Evolutionary conservation across 2,113 vertebrate species (phyloP), one percentile per base, ranked within the genome.

Genomic region (Bucco capensis): DNA sequence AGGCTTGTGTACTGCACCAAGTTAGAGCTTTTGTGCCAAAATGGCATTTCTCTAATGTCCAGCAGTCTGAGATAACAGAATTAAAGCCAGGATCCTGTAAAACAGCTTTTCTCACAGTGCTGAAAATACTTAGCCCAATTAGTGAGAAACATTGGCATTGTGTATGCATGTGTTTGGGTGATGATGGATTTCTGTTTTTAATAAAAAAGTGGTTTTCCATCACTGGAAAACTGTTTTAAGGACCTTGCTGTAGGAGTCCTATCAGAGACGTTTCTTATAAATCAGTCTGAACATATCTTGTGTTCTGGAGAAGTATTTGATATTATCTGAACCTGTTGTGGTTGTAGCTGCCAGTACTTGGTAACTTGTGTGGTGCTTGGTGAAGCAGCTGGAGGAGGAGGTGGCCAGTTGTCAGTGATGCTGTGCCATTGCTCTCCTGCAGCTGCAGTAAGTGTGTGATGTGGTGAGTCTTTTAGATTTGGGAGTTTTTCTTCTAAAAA

Each of bases 11-110:
- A 51, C n/a, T 42, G 66, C n/a, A 76, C 2, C 8, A 86, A 92
- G 69, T 54, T 54, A 44, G 69, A 86, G 10, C 69, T 60, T 92
- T 86, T 89, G 78, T 81, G 64, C 89, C 83, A 82, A 88, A 83
- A 74, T 51, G 78, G 38, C 51, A 75, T 92, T 93, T 91, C 49
- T 75, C 12, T 80, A 40, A 66, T 42, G 66, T 78, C 67, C 9
- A 46, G 25, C 19, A 18, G 44, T 46, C 22, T 14, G 57, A 42
- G 58, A 73, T 56, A 23, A 46, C 23, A 38, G 56, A 72, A 72
- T 65, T 92, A 62, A 87, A 83, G 65, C 1, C 12, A 58, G 28
- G 38, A 37, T 72, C 40, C 31, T 51, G 33, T 30, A 56, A 60
- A 66, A 8, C 8, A 51, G 7, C 5, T 19, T 60, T 88, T 38